Percentiles rank a stretch among this genome's conserved stretches.
Evolutionary conservation across 2,888 invertebrate species (phyloP).

Genomic region (Rhagonycha lutea): DNA sequence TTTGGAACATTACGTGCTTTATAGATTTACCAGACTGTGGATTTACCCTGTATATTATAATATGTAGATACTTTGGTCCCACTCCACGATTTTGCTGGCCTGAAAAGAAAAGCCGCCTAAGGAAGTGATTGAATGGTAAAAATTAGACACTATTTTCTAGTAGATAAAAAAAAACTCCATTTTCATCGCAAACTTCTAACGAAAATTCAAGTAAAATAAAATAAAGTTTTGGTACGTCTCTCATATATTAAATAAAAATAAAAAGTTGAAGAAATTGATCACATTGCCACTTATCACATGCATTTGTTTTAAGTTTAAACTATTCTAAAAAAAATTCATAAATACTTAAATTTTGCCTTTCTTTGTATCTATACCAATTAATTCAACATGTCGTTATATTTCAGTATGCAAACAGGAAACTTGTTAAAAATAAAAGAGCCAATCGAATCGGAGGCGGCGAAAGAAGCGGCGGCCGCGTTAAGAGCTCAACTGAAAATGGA

Average conservation of each 20-base stretch:
- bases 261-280: neutral
- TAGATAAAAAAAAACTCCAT: too few relatives aligned
- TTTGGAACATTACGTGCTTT: too few relatives aligned
- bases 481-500: slow-evolving; percentile 64
- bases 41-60: too few relatives aligned
- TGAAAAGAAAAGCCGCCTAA: too few relatives aligned
- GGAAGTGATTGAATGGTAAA: too few relatives aligned
- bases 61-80: too few relatives aligned
- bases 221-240: neutral
- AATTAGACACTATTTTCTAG: too few relatives aligned
- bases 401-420: slow-evolving; percentile 33
- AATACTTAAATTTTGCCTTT: neutral
- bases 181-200: too few relatives aligned
- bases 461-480: slow-evolving; percentile 43
- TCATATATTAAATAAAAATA: neutral
- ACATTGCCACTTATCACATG: neutral
- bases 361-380: neutral
- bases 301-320: neutral
- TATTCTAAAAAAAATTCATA: neutral
- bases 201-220: too few relatives aligned
- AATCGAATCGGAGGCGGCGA: slow-evolving; percentile 17
- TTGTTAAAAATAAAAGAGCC: slow-evolving; percentile 19
- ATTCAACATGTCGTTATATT: slow-evolving; percentile 8
- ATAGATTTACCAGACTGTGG: too few relatives aligned
- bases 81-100: too few relatives aligned